A percentile compares a stretch with the other conserved stretches of the same genome.
These are phyloP conservation scores for Leptinotarsa juncta DNA, from an alignment of 2,888 invertebrate genomes.

Conservation along the genomic window DNA sequence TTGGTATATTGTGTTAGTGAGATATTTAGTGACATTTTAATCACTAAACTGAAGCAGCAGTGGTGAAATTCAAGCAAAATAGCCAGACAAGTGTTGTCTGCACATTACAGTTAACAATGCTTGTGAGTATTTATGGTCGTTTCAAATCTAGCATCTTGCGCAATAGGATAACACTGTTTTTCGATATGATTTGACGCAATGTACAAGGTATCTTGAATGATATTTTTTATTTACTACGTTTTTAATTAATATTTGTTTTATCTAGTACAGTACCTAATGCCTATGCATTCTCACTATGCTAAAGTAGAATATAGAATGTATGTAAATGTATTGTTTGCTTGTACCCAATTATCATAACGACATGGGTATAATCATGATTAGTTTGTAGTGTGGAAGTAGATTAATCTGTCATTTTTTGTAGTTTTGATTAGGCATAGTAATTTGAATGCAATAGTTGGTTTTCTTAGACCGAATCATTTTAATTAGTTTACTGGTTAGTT, in stretches of 20 bases:
- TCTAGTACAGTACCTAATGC: constrained; percentile 8
- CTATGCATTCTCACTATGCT: constrained; percentile 9
- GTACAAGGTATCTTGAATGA: constrained; percentile 26
- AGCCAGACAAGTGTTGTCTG: constrained; percentile 43
- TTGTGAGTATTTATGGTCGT: constrained; percentile 53
- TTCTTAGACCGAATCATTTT: no score
- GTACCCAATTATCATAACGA: neutral
- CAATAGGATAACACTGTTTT: constrained; percentile 38
- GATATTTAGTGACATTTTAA: constrained; percentile 34
- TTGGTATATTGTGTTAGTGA: constrained; percentile 35
- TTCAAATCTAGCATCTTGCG: constrained; percentile 43
- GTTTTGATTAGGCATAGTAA: neutral
- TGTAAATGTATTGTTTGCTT: constrained; percentile 13
- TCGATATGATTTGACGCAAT: constrained; percentile 35
- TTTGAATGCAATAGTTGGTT: no score
- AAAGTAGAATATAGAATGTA: neutral
- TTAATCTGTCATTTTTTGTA: neutral
- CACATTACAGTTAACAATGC: constrained; percentile 50
- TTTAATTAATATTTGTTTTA: neutral
- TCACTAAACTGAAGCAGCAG: constrained; percentile 26
- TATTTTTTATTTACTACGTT: neutral
- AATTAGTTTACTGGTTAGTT: no score
- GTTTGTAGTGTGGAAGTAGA: no score
- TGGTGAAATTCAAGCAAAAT: constrained; percentile 38
- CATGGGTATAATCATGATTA: neutral